Evolutionary conservation across 2,113 vertebrate genomes (phyloP).

Genomic region (Hystrix cristata): DNA sequence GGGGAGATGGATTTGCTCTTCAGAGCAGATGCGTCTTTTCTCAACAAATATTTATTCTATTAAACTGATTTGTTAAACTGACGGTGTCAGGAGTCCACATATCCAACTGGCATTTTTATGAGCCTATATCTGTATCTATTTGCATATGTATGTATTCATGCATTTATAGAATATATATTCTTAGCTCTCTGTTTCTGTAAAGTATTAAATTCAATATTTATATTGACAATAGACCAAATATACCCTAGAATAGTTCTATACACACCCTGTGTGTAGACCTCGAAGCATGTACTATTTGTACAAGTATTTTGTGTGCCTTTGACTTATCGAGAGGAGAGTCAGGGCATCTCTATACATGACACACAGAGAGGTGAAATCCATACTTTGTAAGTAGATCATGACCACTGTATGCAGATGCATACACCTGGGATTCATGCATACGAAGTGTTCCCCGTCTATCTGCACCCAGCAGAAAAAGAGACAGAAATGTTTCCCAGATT

Average conservation of each 20-base stretch:
- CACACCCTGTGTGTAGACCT: not conserved
- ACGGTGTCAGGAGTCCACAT: conserved; percentile 14
- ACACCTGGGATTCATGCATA: not conserved
- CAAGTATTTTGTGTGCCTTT: conserved; percentile 40
- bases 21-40: conserved; percentile 62
- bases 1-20: conserved; percentile 75
- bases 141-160: not conserved
- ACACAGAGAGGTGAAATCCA: not conserved
- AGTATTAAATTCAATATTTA: conserved; percentile 46
- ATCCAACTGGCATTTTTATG: not conserved
- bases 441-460: conserved; percentile 24
- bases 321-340: conserved; percentile 35
- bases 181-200: conserved; percentile 38
- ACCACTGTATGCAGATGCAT: not conserved
- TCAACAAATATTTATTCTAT: conserved; percentile 58
- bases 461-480: conserved; percentile 33
- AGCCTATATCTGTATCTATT: not conserved
- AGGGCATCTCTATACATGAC: not conserved
- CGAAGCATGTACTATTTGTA: not conserved
- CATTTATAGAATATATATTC: not conserved
- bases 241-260: not conserved
- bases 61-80: conserved; percentile 61
- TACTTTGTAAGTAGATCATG: not conserved
- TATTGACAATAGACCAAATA: conserved; percentile 15
- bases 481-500: conserved; percentile 1